A percentile compares a stretch with the other conserved stretches of the same genome.
These are phyloP conservation scores for Eurois occulta DNA, from an alignment of 2,888 invertebrate species.

Conservation along the genomic window DNA sequence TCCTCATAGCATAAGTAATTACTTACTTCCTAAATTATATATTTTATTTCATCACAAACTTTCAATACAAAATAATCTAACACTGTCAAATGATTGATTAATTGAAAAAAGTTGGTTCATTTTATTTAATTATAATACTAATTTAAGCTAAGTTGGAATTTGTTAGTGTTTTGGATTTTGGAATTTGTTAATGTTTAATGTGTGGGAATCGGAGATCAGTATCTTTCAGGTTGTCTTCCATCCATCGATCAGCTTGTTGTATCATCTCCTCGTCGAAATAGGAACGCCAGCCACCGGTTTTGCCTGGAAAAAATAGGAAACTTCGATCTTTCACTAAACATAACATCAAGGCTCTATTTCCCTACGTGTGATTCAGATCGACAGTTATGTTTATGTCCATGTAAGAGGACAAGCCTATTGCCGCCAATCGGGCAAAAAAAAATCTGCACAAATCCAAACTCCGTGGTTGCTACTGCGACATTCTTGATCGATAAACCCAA, in stretches of 20 bases:
- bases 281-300: conserved; percentile 92
- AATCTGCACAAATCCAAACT: not conserved
- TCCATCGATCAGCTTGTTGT: conserved; percentile 93
- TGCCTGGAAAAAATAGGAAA: conserved; percentile 86
- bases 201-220: conserved; percentile 91
- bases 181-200: conserved; percentile 2
- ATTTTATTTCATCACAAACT: no score
- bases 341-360: not conserved
- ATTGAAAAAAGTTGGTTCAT: no score
- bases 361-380: not conserved
- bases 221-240: conserved; percentile 90
- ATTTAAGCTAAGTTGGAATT: no score
- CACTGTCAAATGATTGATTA: no score
- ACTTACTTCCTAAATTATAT: no score
- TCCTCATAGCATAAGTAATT: no score
- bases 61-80: no score
- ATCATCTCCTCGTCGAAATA: conserved; percentile 93
- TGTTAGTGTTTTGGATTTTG: no score
- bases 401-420: not conserved
- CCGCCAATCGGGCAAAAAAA: not conserved
- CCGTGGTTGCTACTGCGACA: not conserved
- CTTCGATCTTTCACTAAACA: not conserved
- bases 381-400: not conserved
- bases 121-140: no score
- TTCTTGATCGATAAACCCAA: not conserved